Base-by-base conservation (phyloP, 2,113 vertebrate species). In the Carassius auratus region DNA sequence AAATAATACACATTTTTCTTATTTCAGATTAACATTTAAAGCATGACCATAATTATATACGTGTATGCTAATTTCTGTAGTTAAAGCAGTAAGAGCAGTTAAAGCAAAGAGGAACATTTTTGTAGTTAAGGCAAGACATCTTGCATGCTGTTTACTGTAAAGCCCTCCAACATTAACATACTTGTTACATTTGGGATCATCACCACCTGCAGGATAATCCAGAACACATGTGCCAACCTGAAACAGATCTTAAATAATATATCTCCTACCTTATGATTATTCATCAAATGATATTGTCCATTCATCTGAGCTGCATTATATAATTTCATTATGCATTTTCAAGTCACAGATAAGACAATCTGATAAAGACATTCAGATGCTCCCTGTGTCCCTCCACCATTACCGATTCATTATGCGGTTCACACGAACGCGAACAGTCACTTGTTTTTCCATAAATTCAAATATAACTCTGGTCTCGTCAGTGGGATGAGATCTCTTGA, bases 401-500 rank as follows among this genome's bases (percentile, higher is more conserved):
- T 69, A 38, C 80, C 26, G 15, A 69, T 69, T 82, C 62, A 82
- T 79, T 50, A 77, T 36, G 48, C 15, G 21, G 21, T 74, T 50
- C 14, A 50, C 57, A 64, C 13, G 14, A 38, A 80, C 38, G 4
- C 77, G 36, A 81, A 66, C 26, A 36, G 80, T 71, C 64, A 69
- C 14, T 81, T 52, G 62, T 30, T 81, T 81, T 79, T 50, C 42
- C 52, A 23, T 42, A 84, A 68, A 84, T 66, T 57, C n/a, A 4
- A 5, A 71, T 52, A 23, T 14, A 85, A 69, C 55, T 73, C 55
- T 52, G 12, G 15, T 26, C 42, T 71, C 33, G 33, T 77, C 74
- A 76, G 14, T 45, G 17, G 57, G 73, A 84, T 59, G 61, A 78
- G 59, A 59, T 86, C 81, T 76, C 61, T 33, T 13, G 17, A 74